These are phyloP conservation scores for Drosophila sordidula DNA, from an alignment of 2,888 invertebrate species.

Conservation along the genomic window DNA sequence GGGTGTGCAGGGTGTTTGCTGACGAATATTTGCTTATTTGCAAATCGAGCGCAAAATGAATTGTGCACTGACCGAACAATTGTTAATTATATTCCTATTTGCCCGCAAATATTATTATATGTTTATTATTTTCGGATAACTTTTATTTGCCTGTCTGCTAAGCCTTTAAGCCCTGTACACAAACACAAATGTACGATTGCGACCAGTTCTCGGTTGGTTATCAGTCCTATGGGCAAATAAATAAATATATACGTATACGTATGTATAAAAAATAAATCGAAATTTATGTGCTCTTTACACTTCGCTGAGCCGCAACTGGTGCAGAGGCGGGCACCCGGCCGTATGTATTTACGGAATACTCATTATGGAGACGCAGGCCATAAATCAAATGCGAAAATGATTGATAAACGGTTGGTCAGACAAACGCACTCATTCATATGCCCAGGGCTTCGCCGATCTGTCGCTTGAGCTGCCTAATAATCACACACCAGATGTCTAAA, in stretches of 20 bases:
- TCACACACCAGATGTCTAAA: constrained; percentile 33
- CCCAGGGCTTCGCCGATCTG: constrained; percentile 22
- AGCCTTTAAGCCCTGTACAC: constrained; percentile 57
- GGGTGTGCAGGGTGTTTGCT: not conserved
- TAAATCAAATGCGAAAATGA: constrained; percentile 75
- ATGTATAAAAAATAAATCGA: constrained; percentile 48
- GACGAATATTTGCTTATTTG: constrained; percentile 43
- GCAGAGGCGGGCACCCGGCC: constrained; percentile 22
- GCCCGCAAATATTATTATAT: constrained; percentile 52
- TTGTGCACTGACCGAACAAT: constrained; percentile 66
- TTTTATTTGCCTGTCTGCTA: constrained; percentile 60
- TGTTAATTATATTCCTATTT: constrained; percentile 40
- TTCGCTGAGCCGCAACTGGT: constrained; percentile 28
- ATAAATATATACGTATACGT: constrained; percentile 15
- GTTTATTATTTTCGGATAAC: constrained; percentile 54
- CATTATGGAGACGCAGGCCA: constrained; percentile 44
- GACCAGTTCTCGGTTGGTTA: constrained; percentile 1
- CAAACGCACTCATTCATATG: constrained; percentile 20
- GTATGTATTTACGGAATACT: constrained; percentile 55
- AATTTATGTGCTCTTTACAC: constrained; percentile 59
- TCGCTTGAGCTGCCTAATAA: constrained; percentile 50
- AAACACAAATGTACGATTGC: constrained; percentile 5
- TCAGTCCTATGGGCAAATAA: constrained; percentile 40
- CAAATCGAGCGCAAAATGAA: constrained; percentile 38
- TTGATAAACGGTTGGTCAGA: constrained; percentile 67